Percentiles rank a stretch among this genome's conserved stretches.
phyloP scores from a whole-genome alignment of 2,113 vertebrate genomes.

The Mustelus asterias region DNA sequence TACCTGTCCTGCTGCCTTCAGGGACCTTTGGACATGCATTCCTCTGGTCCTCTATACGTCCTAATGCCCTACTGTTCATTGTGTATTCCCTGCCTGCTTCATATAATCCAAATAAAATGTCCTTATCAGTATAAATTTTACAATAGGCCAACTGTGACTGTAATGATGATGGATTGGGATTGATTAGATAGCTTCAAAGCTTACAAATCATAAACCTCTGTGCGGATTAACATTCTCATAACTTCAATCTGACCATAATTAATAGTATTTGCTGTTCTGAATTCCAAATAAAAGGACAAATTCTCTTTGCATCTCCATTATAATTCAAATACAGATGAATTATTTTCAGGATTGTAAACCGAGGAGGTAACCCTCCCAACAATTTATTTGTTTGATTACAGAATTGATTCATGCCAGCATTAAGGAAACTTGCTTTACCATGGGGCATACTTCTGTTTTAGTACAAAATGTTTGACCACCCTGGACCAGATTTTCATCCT shows the following conservation, averaged over 20 bases:
- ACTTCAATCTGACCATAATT: not conserved
- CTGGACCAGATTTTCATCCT: too few relatives aligned
- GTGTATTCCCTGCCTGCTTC: not conserved
- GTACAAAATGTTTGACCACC: not conserved
- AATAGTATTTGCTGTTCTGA: not conserved
- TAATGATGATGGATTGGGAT: not conserved
- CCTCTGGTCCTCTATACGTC: too few relatives aligned
- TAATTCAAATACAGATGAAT: not conserved
- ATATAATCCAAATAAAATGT: not conserved
- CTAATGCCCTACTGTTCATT: too few relatives aligned
- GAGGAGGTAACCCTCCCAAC: not conserved
- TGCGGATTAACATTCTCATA: not conserved
- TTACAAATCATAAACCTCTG: not conserved
- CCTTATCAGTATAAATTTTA: not conserved
- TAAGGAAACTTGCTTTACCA: not conserved
- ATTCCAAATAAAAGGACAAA: not conserved
- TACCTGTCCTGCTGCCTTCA: too few relatives aligned
- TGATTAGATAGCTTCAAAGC: not conserved
- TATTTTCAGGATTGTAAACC: not conserved
- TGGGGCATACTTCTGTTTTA: not conserved
- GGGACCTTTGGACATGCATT: too few relatives aligned
- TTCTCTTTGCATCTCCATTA: not conserved
- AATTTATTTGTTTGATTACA: not conserved
- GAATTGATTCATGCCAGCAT: not conserved
- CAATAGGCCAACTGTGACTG: not conserved